Evolutionary conservation across 1,140 invertebrate genomes (phyloP), one percentile per base, ranked within the genome.

Genomic region (Drosophila obscura): DNA sequence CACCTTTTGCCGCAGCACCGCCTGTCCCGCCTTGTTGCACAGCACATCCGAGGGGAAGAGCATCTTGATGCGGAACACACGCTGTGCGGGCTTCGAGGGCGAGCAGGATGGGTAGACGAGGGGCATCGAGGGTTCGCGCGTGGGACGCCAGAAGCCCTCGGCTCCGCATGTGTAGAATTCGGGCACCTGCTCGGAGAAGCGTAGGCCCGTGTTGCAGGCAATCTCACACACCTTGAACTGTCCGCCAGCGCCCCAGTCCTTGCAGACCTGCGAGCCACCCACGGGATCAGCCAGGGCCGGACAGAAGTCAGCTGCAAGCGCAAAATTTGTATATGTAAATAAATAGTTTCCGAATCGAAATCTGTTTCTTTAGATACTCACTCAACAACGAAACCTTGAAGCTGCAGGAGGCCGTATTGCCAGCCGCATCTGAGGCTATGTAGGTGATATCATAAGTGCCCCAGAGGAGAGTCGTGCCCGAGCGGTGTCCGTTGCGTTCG

Each of bases 131-230:
- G 97, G 96, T 87, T 97, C 94, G 22, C 92, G 93, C 2, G 96
- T 97, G 22, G 98, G 98, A 73, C 97, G 93, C 98, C 98, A 99
- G 92, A 98, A 98, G 41, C 98, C 98, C 94, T 99, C 98, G 58
- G 97, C 97, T 13, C 97, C 98, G 91, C 98, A 99, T 5, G 97
- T 98, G 88, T 98, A 99, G 93, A 99, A 99, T 76, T 97, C 96
- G 0, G 98, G 97, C 35, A 98, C 96, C 49, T 94, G 94, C 91
- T 98, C 96, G 1, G 97, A 97, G 92, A 99, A 99, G 74, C 96
- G 94, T 1, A 97, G 93, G 11, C 97, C 97, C 43, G 95, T 88
- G 74, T 97, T 96, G 83, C 98, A 99, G 58, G 95, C 93, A 60
- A 99, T 98, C 89, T 97, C 97, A 92, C 96, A 98, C 19, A 91